Base-by-base conservation (phyloP, 2,888 invertebrate genomes). In the Drosophila histrio region DNA sequence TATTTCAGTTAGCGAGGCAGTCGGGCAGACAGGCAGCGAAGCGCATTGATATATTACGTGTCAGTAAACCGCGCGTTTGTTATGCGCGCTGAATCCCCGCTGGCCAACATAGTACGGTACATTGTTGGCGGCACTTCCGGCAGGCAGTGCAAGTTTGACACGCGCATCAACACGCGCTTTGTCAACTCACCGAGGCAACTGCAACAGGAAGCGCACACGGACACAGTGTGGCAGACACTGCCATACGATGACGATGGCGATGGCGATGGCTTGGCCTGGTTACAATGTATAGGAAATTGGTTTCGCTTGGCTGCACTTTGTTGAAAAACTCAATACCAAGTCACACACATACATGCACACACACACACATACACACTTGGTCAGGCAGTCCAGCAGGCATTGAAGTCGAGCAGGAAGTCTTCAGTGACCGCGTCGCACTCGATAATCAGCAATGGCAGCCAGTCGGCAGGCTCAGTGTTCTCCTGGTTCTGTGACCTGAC, bases 141-240 rank as follows among this genome's bases (percentile, higher is more conserved):
- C 83, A 62, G 74, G 60, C 88, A 77, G 88, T 88, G 88, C 84
- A 84, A 76, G 81, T 88, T 87, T 88, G 84, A 87, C 81, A 84
- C 88, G 84, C 88, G 88, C 84, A 80, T 84, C 84, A 86, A 80
- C 82, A 85, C 87, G 88, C 84, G 84, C 84, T 86, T 88, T 84
- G 81, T 87, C 88, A 88, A 73, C 46, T 68, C 58, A 50, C 46
- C 52, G 52, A 69, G 62, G 41, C 72, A 61, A 62, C 64, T 86
- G 88, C 88, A 86, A 72, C 80, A 86, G 86, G 80, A 88, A 75
- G 56, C 66, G 22, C 58, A 39, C 66, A 60, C 44, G 46, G 43
- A 59, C 21, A 53, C 13, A 50, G 41, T 39, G 39, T 39, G 59
- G 50, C 43, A 50, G 36, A 32, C 49, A 50, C 24, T 44, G 7